Percentiles rank a stretch among this genome's conserved stretches.
phyloP scores from a whole-genome alignment of 2,888 invertebrate genomes.

The Euzophera pinguis region DNA sequence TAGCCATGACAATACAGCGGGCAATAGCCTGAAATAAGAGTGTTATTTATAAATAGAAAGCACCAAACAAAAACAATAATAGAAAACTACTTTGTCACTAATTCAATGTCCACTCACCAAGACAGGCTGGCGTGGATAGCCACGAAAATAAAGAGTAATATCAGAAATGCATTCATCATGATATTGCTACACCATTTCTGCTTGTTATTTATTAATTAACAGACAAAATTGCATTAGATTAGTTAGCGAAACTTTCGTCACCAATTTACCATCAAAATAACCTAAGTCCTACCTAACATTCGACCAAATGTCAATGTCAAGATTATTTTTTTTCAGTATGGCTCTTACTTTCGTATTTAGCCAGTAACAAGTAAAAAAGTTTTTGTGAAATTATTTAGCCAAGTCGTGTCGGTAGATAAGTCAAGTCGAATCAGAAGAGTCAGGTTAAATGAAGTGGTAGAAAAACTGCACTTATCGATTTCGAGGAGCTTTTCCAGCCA shows the following conservation, averaged over 20 bases:
- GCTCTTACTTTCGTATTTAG: too few species aligned
- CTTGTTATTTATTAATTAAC: conserved; percentile 12
- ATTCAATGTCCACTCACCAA: conserved; percentile 64
- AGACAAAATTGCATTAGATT: background rate
- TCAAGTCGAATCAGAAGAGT: too few species aligned
- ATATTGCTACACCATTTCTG: conserved; percentile 35
- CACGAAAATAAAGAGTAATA: conserved; percentile 55
- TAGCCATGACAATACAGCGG: conserved; percentile 87
- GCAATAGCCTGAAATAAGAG: conserved; percentile 83
- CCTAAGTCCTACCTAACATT: background rate
- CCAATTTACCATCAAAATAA: background rate
- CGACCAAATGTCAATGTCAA: conserved; percentile 14
- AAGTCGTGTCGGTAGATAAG: too few species aligned
- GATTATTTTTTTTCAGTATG: too few species aligned
- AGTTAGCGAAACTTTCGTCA: conserved; percentile 5
- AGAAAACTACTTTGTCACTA: conserved; percentile 39
- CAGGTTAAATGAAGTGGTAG: too few species aligned
- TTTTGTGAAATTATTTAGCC: too few species aligned
- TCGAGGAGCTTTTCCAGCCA: too few species aligned
- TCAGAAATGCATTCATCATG: conserved; percentile 60
- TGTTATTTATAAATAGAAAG: conserved; percentile 34
- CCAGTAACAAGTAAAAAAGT: too few species aligned
- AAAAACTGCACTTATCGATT: too few species aligned
- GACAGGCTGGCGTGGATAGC: conserved; percentile 81
- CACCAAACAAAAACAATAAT: conserved; percentile 52